Percentiles rank a stretch among this genome's conserved stretches.
Conservation (phyloP, 2,888 invertebrate genomes). For the Apoderus coryli region DNA sequence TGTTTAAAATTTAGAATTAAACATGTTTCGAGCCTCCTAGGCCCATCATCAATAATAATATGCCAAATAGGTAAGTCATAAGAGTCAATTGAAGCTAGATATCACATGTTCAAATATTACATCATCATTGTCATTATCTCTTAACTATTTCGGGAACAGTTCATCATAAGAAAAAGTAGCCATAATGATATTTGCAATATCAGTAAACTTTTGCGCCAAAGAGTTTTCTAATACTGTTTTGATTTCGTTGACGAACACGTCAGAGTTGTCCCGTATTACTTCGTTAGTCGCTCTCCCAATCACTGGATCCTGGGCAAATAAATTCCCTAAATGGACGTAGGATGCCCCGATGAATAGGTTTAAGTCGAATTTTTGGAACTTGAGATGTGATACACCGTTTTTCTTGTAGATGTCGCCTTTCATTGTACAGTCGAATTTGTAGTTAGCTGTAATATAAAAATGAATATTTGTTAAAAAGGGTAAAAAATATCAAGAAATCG, state of each 20-base stretch:
- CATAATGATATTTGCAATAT: slow-evolving; percentile 55
- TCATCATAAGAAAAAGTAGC: slow-evolving; percentile 53
- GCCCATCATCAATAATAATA: no score
- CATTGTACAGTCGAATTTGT: slow-evolving; percentile 48
- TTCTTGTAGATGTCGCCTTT: slow-evolving; percentile 42
- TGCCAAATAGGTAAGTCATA: no score
- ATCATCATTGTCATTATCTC: slow-evolving; percentile 2
- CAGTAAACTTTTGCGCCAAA: slow-evolving; percentile 49
- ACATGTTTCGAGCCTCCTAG: no score
- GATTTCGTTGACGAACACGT: slow-evolving; percentile 51
- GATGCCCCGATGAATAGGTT: slow-evolving; percentile 45
- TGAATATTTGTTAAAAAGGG: no score
- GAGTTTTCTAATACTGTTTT: slow-evolving; percentile 48
- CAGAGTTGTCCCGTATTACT: slow-evolving; percentile 51
- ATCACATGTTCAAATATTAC: no score
- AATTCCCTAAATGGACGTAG: slow-evolving; percentile 45
- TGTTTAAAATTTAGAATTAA: no score
- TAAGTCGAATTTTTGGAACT: slow-evolving; percentile 49
- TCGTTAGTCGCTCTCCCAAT: slow-evolving; percentile 49
- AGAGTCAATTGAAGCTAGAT: no score
- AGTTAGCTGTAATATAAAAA: slow-evolving; percentile 40
- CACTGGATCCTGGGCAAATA: slow-evolving; percentile 52
- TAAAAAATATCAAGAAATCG: no score
- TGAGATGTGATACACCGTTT: slow-evolving; percentile 43
- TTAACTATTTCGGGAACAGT: slow-evolving; percentile 39